These are phyloP conservation scores for Pachycephala philippinensis DNA, from an alignment of 2,113 vertebrate species.

Conservation along the genomic window DNA sequence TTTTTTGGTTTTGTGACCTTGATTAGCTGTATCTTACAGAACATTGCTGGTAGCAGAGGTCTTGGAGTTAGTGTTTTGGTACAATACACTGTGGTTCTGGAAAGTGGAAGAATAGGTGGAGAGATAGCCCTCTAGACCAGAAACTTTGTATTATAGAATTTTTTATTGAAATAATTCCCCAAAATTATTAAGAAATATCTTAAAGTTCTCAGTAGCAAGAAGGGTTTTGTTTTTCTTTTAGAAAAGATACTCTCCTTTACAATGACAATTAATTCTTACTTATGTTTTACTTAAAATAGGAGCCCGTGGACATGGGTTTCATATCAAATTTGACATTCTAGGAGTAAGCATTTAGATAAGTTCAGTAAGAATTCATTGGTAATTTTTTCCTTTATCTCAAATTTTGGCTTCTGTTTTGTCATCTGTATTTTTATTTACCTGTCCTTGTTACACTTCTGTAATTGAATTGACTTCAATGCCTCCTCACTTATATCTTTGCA, in stretches of 20 bases:
- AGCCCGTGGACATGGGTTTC: background rate
- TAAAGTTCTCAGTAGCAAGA: constrained; percentile 20
- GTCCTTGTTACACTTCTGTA: background rate
- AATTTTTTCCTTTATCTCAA: background rate
- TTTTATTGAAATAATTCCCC: background rate
- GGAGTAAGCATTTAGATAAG: background rate
- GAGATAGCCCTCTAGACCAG: background rate
- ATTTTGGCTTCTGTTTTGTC: background rate
- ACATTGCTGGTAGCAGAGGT: background rate
- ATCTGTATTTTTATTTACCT: background rate
- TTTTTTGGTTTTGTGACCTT: background rate
- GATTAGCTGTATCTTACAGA: background rate
- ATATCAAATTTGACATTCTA: background rate
- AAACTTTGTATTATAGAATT: constrained; percentile 9
- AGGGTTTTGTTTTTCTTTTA: background rate
- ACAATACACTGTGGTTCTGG: background rate
- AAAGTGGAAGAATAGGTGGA: background rate
- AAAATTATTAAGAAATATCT: constrained; percentile 24
- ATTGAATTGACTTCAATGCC: background rate
- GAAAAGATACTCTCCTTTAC: background rate
- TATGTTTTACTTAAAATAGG: constrained; percentile 18
- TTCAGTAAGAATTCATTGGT: background rate
- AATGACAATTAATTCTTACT: constrained; percentile 3
- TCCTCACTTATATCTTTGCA: background rate
- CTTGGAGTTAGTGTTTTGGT: background rate